Conservation (phyloP, 2,113 vertebrate genomes). For the Xyliphius kryptos region DNA sequence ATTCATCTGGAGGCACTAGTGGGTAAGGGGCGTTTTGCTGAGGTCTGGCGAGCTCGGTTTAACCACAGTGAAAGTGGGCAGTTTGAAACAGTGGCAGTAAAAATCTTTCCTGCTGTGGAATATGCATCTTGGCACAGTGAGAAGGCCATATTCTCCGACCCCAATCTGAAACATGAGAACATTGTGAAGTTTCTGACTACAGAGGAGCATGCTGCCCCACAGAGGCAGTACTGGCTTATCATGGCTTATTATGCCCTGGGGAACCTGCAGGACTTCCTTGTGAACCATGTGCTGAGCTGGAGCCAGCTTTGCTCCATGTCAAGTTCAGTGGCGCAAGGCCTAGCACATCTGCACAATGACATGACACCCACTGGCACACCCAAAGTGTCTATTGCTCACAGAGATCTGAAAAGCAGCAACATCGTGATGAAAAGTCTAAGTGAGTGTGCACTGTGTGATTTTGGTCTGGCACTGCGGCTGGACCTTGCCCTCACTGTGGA, state of each 20-base stretch:
- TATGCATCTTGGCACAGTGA: slow-evolving; percentile 81
- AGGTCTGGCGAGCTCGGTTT: slow-evolving; percentile 76
- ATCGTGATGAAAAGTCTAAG: slow-evolving; percentile 72
- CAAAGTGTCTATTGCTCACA: slow-evolving; percentile 79
- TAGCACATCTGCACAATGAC: slow-evolving; percentile 83
- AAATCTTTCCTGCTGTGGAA: slow-evolving; percentile 79
- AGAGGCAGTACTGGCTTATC: slow-evolving; percentile 82
- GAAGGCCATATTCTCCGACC: slow-evolving; percentile 72
- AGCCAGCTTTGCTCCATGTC: slow-evolving; percentile 72
- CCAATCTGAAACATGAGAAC: slow-evolving; percentile 73
- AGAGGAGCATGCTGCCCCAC: slow-evolving; percentile 60
- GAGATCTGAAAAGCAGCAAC: slow-evolving; percentile 86
- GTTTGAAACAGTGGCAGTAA: slow-evolving; percentile 75
- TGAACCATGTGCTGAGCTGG: slow-evolving; percentile 73
- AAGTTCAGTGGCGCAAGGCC: slow-evolving; percentile 67
- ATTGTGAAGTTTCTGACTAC: slow-evolving; percentile 76
- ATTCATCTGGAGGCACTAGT: slow-evolving; percentile 77
- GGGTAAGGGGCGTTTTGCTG: slow-evolving; percentile 80
- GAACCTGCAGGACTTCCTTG: slow-evolving; percentile 83
- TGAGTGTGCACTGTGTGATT: slow-evolving; percentile 80
- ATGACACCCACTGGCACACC: slow-evolving; percentile 62
- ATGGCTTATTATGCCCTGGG: slow-evolving; percentile 76
- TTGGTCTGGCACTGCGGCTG: slow-evolving; percentile 76
- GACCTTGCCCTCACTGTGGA: slow-evolving; percentile 76
- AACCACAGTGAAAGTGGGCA: slow-evolving; percentile 61